Evolutionary conservation across 1,140 invertebrate genomes (phyloP), one percentile per base, ranked within the genome.

Genomic region (Solen grandis): DNA sequence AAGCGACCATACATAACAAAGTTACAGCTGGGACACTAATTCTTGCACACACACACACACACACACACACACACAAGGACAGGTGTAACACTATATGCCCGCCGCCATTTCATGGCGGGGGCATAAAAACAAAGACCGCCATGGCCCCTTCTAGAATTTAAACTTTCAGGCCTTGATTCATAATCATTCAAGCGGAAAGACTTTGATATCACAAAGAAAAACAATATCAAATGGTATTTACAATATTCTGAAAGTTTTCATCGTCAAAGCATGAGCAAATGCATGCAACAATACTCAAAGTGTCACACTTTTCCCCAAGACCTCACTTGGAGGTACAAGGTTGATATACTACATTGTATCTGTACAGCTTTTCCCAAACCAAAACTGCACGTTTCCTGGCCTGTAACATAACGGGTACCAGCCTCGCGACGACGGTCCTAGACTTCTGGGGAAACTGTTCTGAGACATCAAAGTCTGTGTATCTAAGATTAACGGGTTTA

Each of bases 311-410:
- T 65, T 65, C 62, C 25, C 35, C 14, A 25, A 19, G 19, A n/a
- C 62, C 36, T 27, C 35, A 60, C 35, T 60, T 36, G 19, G 33
- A 38, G 3, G 22, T 13, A 33, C 54, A 70, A 25, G 36, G 19
- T 22, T 22, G 19, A 59, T n/a, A n/a, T n/a, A n/a, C n/a, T n/a
- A n/a, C n/a, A n/a, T 60, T 73, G 70, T 73, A 27, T 10, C 57
- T 73, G 29, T 59, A 73, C n/a, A 73, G 27, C 60, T 73, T 73
- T 19, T 73, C 70, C 38, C 70, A 22, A 19, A 73, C 70, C 31
- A 73, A 35, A 14, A 38, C 55, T 4, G 55, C 70, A 14, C 25
- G 14, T 41, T 73, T 38, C 33, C 70, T 57, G 36, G 70, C 70
- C 16, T 60, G 22, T 5, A 36, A 25, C 52, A 73, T 57, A 10